Percentiles rank a stretch among this genome's conserved stretches.
These are phyloP conservation scores for Thereva nobilitata DNA, from an alignment of 2,888 invertebrate species.

Conservation along the genomic window DNA sequence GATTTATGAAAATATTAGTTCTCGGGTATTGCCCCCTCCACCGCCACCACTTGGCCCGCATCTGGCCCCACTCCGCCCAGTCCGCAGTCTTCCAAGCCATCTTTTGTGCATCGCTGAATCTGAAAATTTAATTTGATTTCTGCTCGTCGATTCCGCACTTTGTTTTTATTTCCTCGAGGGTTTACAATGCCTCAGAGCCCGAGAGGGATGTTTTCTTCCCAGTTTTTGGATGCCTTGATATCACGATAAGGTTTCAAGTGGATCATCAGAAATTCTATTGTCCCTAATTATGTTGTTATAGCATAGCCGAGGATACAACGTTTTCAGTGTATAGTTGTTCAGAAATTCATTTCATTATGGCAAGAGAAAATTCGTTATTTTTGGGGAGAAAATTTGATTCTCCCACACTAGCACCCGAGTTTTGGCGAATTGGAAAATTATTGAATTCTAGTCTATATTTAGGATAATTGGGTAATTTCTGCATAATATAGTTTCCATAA, in stretches of 20 bases:
- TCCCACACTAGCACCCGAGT: too few relatives aligned
- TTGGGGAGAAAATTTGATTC: too few relatives aligned
- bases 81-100: slow-evolving; percentile 4
- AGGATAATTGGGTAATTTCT: too few relatives aligned
- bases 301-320: slow-evolving; percentile 8
- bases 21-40: slow-evolving; percentile 9
- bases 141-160: slow-evolving; percentile 31
- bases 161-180: slow-evolving; percentile 36
- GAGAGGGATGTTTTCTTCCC: slow-evolving; percentile 26
- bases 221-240: slow-evolving; percentile 29
- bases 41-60: background rate
- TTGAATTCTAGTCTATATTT: too few relatives aligned
- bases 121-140: slow-evolving; percentile 38
- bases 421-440: too few relatives aligned
- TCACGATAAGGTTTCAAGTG: slow-evolving; percentile 18
- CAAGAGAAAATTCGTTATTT: too few relatives aligned
- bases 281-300: slow-evolving; percentile 35
- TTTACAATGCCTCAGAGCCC: slow-evolving; percentile 16
- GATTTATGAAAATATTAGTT: slow-evolving; percentile 38
- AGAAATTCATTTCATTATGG: too few relatives aligned
- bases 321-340: too few relatives aligned
- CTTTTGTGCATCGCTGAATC: slow-evolving; percentile 36
- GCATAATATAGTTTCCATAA: too few relatives aligned
- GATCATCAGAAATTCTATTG: slow-evolving; percentile 36
- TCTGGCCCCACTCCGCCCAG: background rate